phyloP scores from a whole-genome alignment of 2,113 vertebrate genomes.

The Mixornis gularis region DNA sequence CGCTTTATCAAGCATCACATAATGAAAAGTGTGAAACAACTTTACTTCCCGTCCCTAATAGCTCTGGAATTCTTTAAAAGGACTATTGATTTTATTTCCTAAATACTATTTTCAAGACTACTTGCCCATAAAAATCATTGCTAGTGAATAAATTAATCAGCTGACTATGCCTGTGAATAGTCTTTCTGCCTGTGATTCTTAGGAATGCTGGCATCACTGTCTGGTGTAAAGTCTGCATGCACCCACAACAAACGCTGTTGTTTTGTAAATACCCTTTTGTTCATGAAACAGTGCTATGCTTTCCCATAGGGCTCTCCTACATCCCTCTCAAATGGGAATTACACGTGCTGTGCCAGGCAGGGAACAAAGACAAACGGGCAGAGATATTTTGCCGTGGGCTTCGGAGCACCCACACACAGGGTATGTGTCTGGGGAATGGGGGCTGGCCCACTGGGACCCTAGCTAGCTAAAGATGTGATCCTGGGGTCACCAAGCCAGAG shows the following conservation, averaged over 20 bases:
- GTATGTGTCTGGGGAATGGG: neutral
- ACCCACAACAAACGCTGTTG: constrained; percentile 30
- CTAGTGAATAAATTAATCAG: constrained; percentile 34
- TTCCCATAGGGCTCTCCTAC: neutral
- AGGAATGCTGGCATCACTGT: constrained; percentile 6
- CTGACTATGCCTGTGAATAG: constrained; percentile 5
- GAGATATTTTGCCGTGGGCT: neutral
- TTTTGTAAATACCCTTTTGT: constrained; percentile 52
- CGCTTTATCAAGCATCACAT: constrained; percentile 2
- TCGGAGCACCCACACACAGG: neutral
- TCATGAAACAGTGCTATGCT: neutral
- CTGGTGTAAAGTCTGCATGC: neutral
- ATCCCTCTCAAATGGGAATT: neutral
- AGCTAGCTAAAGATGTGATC: neutral
- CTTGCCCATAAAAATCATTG: neutral
- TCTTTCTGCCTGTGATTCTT: constrained; percentile 20
- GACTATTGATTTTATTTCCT: constrained; percentile 31
- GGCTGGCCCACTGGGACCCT: rapidly evolving
- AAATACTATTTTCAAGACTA: constrained; percentile 1
- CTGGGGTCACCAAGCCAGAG: neutral
- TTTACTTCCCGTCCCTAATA: neutral
- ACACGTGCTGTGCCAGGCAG: neutral
- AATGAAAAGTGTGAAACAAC: neutral
- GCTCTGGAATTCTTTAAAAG: constrained; percentile 1
- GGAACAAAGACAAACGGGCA: neutral